Base-by-base conservation (phyloP, 2,797 vertebrate species). In the Anguilla megastoma region DNA sequence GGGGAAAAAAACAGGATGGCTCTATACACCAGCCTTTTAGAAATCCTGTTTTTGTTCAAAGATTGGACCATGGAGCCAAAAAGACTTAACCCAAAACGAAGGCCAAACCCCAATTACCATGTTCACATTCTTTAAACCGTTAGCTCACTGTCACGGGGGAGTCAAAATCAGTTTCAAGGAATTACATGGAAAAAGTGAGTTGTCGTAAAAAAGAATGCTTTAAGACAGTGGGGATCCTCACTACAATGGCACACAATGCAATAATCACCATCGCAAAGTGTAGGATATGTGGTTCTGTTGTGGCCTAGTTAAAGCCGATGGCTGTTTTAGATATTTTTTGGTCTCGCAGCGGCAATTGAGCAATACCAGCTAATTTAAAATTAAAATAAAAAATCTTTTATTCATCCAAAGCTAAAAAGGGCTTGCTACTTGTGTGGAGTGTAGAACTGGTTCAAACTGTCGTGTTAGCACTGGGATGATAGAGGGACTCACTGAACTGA, bases 101-200 rank as follows among this genome's bases (percentile, higher is more conserved):
- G 87, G 92, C 94, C 94, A 94, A 91, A 90, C 91, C 91, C 92
- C 92, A 89, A 94, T 95, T 94, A 94, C 88, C 80, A 9, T 90
- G 90, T 93, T 94, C 92, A 89, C 95, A 94, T 95, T 92, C 93
- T 92, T 94, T 83, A 90, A 93, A 89, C 93, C 93, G 94, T 96
- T 94, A 97, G 95, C 90, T 97, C 95, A 96, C 91, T 89, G 92
- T 95, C 95, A 95, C 94, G 85, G 90, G 94, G 94, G 96, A 94
- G 90, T 91, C 90, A 69, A 86, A 90, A 89, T 91, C 93, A 93
- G 91, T 93, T 95, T 93, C 93, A 92, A 92, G 93, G 93, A 94
- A 92, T 91, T 92, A 93, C 89, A 89, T 91, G 94, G 95, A 95
- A 96, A 97, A 96, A 93, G 88, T 94, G 92, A 95, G 94, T 92